A percentile compares a stretch with the other conserved stretches of the same genome.
Conservation (phyloP, 2,113 vertebrate species). For the Anser cygnoides region DNA sequence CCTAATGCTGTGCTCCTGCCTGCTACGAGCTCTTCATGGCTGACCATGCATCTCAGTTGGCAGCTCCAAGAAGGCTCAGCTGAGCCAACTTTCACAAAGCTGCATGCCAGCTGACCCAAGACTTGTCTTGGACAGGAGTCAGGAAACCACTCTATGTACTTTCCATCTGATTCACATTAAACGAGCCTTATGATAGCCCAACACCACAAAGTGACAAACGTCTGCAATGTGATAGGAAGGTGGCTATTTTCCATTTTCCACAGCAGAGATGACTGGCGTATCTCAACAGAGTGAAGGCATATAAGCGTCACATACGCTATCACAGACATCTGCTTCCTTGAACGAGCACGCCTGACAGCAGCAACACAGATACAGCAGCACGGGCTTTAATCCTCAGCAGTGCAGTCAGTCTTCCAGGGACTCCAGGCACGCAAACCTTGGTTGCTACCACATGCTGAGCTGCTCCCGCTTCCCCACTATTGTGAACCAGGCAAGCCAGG, state of each 20-base stretch:
- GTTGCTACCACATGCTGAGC: neutral
- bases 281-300: neutral
- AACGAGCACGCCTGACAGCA: neutral
- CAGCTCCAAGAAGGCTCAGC: neutral
- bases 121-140: neutral
- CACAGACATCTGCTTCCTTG: neutral
- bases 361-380: neutral
- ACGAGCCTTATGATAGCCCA: neutral
- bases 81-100: neutral
- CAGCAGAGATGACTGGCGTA: rapidly evolving
- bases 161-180: neutral
- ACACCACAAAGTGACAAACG: rapidly evolving
- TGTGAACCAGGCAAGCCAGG: neutral
- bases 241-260: neutral
- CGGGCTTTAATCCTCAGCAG: neutral
- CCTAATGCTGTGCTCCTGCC: neutral
- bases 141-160: neutral
- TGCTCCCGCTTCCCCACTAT: rapidly evolving
- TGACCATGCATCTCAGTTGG: neutral
- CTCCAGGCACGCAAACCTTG: neutral
- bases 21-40: neutral
- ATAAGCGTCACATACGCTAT: rapidly evolving
- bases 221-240: neutral
- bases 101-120: neutral
- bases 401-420: neutral